Conservation (phyloP, 2,113 vertebrate genomes). For the Trachemys scripta region DNA sequence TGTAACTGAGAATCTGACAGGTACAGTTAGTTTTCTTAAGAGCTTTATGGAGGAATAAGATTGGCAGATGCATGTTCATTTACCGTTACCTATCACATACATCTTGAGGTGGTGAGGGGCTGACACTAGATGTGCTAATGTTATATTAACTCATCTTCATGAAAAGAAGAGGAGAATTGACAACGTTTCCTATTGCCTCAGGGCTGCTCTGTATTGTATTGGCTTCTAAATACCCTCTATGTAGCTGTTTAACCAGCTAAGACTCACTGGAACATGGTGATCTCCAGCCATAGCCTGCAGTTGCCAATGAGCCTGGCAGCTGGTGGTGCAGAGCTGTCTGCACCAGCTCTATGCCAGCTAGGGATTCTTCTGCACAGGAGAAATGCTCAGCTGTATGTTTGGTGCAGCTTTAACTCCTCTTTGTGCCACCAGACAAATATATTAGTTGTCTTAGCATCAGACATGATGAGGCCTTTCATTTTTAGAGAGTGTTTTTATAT, state of each 20-base stretch:
- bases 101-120: background rate
- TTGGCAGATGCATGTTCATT: background rate
- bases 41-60: background rate
- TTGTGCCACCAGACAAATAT: background rate
- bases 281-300: accelerated
- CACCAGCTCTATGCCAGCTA: accelerated
- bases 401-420: background rate
- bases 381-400: background rate
- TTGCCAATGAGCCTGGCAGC: background rate
- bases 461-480: background rate
- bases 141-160: background rate
- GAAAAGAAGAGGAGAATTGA: background rate
- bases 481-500: background rate
- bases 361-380: accelerated
- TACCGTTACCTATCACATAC: background rate
- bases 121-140: background rate
- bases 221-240: background rate
- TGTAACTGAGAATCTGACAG: background rate
- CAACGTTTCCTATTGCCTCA: background rate
- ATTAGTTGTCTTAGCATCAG: background rate
- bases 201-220: background rate
- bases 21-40: background rate
- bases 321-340: accelerated
- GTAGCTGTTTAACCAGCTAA: background rate
- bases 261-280: background rate